Conservation (phyloP, 2,888 invertebrate species). For the Ichneumon xanthorius region DNA sequence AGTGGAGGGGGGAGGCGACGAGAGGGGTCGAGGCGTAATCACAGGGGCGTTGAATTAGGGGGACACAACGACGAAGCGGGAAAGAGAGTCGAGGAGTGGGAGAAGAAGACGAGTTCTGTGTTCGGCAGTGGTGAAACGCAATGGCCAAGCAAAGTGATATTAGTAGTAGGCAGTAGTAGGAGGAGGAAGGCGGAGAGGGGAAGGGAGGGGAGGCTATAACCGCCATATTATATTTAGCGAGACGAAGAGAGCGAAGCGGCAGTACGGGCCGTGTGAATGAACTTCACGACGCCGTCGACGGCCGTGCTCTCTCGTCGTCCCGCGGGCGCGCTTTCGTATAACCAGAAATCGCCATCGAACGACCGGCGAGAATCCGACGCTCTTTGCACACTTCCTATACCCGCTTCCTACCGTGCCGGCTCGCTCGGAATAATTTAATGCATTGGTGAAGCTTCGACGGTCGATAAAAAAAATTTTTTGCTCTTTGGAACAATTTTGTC, state of each 20-base stretch:
- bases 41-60: slow-evolving; percentile 82
- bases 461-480: not conserved
- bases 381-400: slow-evolving; percentile 22
- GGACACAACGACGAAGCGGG: slow-evolving; percentile 67
- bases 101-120: slow-evolving; percentile 65
- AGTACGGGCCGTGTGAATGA: slow-evolving; percentile 81
- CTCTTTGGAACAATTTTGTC: too few species aligned
- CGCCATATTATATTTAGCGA: slow-evolving; percentile 83
- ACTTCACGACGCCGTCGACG: slow-evolving; percentile 74
- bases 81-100: slow-evolving; percentile 38
- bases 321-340: slow-evolving; percentile 22
- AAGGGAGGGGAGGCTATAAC: slow-evolving; percentile 73
- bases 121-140: slow-evolving; percentile 35
- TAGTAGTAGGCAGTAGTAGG: slow-evolving; percentile 34
- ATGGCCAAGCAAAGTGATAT: slow-evolving; percentile 27
- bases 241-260: slow-evolving; percentile 63
- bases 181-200: slow-evolving; percentile 60
- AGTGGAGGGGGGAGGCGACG: slow-evolving; percentile 36
- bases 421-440: not conserved
- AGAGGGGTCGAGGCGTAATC: slow-evolving; percentile 76
- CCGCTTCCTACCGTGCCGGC: slow-evolving; percentile 14
- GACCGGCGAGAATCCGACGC: not conserved
- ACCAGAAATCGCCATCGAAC: slow-evolving; percentile 24
- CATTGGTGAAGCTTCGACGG: not conserved
- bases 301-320: slow-evolving; percentile 73